Evolutionary conservation across 2,113 vertebrate genomes (phyloP).

Genomic region (Anoura caudifer): DNA sequence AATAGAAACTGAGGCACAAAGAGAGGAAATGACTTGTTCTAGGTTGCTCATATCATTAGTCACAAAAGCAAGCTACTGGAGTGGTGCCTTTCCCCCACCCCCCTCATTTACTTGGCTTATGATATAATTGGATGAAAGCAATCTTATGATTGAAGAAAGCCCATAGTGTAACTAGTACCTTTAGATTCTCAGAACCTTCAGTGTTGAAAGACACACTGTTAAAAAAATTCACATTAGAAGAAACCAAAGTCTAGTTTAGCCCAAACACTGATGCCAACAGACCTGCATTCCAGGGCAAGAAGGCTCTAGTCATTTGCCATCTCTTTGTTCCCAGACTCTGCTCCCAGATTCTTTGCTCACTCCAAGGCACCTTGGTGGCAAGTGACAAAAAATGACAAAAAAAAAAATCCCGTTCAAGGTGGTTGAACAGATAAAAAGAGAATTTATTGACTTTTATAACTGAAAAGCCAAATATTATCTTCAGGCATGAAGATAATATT

Average conservation of each 20-base stretch:
- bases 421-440: background rate
- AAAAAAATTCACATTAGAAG: background rate
- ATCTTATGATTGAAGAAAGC: background rate
- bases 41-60: background rate
- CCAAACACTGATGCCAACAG: background rate
- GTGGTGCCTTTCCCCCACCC: background rate
- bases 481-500: no score
- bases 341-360: background rate
- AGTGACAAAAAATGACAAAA: background rate
- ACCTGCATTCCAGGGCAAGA: background rate
- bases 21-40: background rate
- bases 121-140: background rate
- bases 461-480: background rate
- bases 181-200: background rate
- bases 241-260: background rate
- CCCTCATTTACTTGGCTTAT: background rate
- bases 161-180: background rate
- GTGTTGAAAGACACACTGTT: background rate
- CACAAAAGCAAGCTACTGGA: background rate
- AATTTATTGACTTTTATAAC: background rate
- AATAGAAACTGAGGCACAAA: slow-evolving; percentile 1
- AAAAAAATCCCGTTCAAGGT: background rate
- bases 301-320: background rate
- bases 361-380: background rate
- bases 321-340: background rate